Evolutionary conservation across 2,113 vertebrate species (phyloP).

Genomic region (Smithornis capensis): DNA sequence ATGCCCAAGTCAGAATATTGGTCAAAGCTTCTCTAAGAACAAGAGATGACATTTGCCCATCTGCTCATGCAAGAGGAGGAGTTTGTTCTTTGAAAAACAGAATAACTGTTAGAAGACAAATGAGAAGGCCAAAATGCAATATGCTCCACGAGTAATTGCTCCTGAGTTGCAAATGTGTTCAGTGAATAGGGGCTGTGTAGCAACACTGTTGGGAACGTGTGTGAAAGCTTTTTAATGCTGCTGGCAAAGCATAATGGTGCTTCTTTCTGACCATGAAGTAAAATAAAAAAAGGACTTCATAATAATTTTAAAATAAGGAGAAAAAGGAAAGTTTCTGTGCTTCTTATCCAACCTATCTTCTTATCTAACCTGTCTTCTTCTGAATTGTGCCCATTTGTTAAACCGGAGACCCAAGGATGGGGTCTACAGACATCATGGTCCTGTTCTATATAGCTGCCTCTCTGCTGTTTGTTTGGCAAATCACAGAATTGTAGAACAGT

Average conservation of each 20-base stretch:
- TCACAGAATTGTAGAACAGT: not conserved
- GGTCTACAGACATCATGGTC: not conserved
- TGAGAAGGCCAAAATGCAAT: not conserved
- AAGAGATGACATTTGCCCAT: conserved; percentile 43
- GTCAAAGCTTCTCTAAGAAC: conserved; percentile 38
- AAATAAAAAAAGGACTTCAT: not conserved
- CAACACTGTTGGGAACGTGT: not conserved
- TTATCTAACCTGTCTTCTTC: not conserved
- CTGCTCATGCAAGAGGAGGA: conserved; percentile 8
- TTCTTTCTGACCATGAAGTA: not conserved
- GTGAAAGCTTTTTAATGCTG: not conserved
- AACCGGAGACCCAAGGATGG: not conserved
- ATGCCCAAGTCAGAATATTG: conserved; percentile 21
- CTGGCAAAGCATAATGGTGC: not conserved
- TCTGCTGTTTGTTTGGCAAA: not conserved
- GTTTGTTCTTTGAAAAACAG: conserved; percentile 21
- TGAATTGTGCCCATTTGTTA: not conserved
- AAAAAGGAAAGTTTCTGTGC: not conserved
- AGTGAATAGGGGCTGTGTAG: not conserved
- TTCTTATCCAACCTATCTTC: not conserved
- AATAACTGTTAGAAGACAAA: conserved; percentile 39
- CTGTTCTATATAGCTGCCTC: not conserved
- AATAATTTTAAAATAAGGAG: not conserved
- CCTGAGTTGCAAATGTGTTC: conserved; percentile 9
- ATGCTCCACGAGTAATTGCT: conserved; percentile 1